Evolutionary conservation across 2,113 vertebrate species (phyloP).

Genomic region (Sminthopsis crassicaudata): DNA sequence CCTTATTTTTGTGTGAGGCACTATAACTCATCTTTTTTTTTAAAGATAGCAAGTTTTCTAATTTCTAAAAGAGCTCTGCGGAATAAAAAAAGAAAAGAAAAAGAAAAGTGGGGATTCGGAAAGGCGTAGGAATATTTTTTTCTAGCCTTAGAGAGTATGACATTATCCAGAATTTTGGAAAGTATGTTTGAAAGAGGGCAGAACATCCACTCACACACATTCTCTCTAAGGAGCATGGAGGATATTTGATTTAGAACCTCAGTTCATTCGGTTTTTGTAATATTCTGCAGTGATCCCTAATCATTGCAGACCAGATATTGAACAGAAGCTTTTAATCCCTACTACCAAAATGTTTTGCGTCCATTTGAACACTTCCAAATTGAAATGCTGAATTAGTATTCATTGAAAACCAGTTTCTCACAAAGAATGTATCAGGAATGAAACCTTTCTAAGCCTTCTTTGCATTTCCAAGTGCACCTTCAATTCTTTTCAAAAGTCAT

Average conservation of each 20-base stretch:
- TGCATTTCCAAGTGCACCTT: constrained; percentile 51
- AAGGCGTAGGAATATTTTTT: neutral
- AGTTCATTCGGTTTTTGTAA: neutral
- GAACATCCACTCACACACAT: accelerated
- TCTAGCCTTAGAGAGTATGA: neutral
- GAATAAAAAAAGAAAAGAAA: constrained; percentile 11
- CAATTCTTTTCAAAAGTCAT: constrained; percentile 57
- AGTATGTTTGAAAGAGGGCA: neutral
- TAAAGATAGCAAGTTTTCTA: neutral
- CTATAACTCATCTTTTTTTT: neutral
- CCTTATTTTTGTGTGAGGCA: neutral
- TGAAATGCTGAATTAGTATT: constrained; percentile 57
- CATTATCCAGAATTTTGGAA: neutral
- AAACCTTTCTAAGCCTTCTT: constrained; percentile 61
- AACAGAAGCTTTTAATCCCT: constrained; percentile 2
- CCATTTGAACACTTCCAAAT: constrained; percentile 45
- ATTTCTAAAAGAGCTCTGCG: neutral
- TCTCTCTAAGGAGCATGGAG: neutral
- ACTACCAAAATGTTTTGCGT: constrained; percentile 40
- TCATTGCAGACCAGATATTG: constrained; percentile 34
- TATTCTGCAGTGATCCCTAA: neutral
- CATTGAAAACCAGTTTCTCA: constrained; percentile 61
- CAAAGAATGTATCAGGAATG: constrained; percentile 59
- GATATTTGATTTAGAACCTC: neutral
- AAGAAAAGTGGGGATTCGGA: neutral